Conservation (phyloP, 2,113 vertebrate species). For the Crotalus horridus region DNA sequence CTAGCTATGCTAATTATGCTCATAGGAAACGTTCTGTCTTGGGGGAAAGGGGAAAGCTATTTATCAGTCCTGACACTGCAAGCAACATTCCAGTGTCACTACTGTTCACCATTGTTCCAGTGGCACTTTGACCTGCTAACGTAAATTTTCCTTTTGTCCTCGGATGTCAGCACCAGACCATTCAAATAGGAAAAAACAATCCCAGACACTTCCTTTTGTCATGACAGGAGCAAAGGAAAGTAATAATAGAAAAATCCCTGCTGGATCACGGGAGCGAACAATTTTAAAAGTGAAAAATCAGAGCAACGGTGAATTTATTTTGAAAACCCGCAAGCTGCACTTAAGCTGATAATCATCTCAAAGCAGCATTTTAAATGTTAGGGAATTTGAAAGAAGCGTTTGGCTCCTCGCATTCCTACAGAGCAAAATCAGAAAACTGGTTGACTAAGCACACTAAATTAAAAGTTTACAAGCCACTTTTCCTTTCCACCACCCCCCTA, state of each 20-base stretch:
- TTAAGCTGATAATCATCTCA: slow-evolving; percentile 17
- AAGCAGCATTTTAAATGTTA: slow-evolving; percentile 10
- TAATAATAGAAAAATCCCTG: neutral
- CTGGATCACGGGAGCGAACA: neutral
- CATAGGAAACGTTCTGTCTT: slow-evolving; percentile 48
- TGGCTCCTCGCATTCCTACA: neutral
- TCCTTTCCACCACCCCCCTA: neutral
- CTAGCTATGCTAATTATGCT: slow-evolving; percentile 20
- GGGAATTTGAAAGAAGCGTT: neutral
- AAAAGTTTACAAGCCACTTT: neutral
- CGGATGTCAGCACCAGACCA: slow-evolving; percentile 47
- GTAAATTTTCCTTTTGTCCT: slow-evolving; percentile 64
- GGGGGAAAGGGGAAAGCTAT: neutral
- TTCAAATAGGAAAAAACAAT: slow-evolving; percentile 68
- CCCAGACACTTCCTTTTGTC: slow-evolving; percentile 58
- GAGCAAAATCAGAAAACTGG: neutral
- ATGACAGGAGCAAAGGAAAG: slow-evolving; percentile 39
- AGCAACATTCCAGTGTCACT: slow-evolving; percentile 41
- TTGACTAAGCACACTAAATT: neutral
- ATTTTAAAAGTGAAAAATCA: slow-evolving; percentile 25
- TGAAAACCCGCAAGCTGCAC: neutral
- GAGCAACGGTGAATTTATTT: slow-evolving; percentile 27
- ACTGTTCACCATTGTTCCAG: slow-evolving; percentile 48
- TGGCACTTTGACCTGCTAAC: slow-evolving; percentile 38
- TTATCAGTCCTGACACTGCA: slow-evolving; percentile 30